phyloP scores from a whole-genome alignment of 2,797 vertebrate species.

The Hephaestus fuliginosus region DNA sequence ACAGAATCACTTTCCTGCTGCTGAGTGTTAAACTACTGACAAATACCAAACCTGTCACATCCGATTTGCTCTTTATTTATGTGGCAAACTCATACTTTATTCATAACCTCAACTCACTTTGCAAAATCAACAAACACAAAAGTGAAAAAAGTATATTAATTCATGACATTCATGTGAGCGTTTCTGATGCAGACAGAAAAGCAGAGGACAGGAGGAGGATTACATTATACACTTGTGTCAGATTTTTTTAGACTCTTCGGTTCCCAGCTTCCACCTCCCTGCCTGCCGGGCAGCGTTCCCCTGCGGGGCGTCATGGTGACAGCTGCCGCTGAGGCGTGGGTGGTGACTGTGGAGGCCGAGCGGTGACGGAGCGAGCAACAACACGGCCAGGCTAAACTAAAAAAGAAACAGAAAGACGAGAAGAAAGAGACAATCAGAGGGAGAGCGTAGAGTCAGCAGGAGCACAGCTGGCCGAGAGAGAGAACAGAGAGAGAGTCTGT shows the following conservation, averaged over 20 bases:
- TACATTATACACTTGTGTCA: conserved; percentile 17
- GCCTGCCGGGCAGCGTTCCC: conserved; percentile 30
- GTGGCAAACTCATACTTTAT: neutral
- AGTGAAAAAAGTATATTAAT: neutral
- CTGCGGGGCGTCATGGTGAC: conserved; percentile 53
- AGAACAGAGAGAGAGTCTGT: neutral
- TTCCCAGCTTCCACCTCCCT: conserved; percentile 31
- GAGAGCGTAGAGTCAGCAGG: neutral
- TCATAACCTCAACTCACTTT: neutral
- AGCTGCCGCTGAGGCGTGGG: conserved; percentile 62
- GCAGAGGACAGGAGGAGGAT: conserved; percentile 30
- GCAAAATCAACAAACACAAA: neutral
- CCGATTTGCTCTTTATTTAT: conserved; percentile 4
- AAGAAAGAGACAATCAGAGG: neutral
- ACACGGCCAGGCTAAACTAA: neutral
- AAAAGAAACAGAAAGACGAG: neutral
- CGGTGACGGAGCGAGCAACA: conserved; percentile 35
- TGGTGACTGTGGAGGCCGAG: conserved; percentile 44
- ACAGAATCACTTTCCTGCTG: neutral
- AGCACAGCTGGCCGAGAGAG: conserved; percentile 9
- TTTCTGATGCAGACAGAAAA: neutral
- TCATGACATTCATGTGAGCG: neutral
- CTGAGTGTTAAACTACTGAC: conserved; percentile 3
- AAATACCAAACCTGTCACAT: conserved; percentile 17
- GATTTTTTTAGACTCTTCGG: conserved; percentile 27